Base-by-base conservation (phyloP, 2,113 vertebrate species). In the Ctenomys sociabilis region DNA sequence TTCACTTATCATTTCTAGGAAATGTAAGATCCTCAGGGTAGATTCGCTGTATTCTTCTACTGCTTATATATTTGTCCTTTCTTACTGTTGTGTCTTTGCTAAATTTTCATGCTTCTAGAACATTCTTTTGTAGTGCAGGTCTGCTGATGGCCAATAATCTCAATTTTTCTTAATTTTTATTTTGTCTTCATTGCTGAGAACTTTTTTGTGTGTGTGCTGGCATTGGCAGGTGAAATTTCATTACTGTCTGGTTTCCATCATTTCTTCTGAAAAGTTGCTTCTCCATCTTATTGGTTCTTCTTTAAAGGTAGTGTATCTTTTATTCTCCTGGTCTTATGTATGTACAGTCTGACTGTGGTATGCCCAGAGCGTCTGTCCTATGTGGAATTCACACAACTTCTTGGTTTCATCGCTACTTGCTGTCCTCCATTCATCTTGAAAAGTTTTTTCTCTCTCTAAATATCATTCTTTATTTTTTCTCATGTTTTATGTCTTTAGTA, bases 161-260 rank as follows among this genome's bases (percentile, higher is more conserved):
- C 66, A 77, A 61, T 77, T 35, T 78, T 95, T 30, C 88, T 84
- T 96, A 21, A 0, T 61, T 93, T 95, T 52, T 16, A 52, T 59
- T 89, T 85, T 80, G 40, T 61, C 40, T 80, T 94, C 19, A 24
- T 78, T 91, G 78, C 64, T 14, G 12, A 28, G 84, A n/a, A 21
- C 13, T 92, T 17, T 7, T 59, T 84, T 64, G 5, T 5, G 52
- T 73, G 37, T 19, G 37, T 54, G 24, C 64, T 43, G 45, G n/a
- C 45, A 5, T 61, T 91, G 66, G 12, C 16, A 77, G 21, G 22
- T 66, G 43, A 84, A 90, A 83, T 63, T n/a, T 11, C 52, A 0
- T 49, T 70, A 5, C 28, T 84, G 81, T 68, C 57, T 90, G 30
- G 26, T 66, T 66, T 59, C 70, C 28, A 19, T 91, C 35, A 16